These are phyloP conservation scores for Amphimallon solstitiale DNA, from an alignment of 2,888 invertebrate species.

Conservation along the genomic window DNA sequence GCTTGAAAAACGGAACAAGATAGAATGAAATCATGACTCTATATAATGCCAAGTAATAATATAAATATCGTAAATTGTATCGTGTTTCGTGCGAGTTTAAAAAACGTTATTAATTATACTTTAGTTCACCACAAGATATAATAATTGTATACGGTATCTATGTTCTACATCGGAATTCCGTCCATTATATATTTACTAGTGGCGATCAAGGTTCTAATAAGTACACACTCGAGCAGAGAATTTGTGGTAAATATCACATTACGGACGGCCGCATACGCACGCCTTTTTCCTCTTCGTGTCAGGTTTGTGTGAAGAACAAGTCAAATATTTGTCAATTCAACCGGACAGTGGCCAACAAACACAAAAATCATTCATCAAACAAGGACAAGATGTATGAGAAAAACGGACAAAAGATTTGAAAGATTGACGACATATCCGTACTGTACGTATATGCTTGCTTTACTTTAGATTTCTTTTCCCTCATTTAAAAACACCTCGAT, in stretches of 20 bases:
- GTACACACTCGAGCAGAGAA: slow-evolving; percentile 23
- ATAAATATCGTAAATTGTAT: background rate
- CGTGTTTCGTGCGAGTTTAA: background rate
- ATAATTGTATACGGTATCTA: slow-evolving; percentile 11
- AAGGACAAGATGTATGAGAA: slow-evolving; percentile 16
- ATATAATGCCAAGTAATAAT: background rate
- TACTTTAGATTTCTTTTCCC: background rate
- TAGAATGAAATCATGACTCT: too few relatives aligned
- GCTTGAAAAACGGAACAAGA: too few relatives aligned
- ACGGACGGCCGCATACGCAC: slow-evolving; percentile 27
- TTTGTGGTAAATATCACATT: slow-evolving; percentile 36
- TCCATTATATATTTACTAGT: slow-evolving; percentile 19
- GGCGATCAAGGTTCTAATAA: slow-evolving; percentile 37
- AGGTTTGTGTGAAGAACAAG: slow-evolving; percentile 43
- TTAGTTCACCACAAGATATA: slow-evolving; percentile 14
- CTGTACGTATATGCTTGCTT: slow-evolving; percentile 7
- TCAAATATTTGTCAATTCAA: slow-evolving; percentile 47
- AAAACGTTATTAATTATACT: slow-evolving; percentile 16
- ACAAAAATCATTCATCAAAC: slow-evolving; percentile 36
- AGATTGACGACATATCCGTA: background rate
- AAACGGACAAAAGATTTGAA: slow-evolving; percentile 24
- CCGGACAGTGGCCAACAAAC: slow-evolving; percentile 46
- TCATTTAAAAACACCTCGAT: background rate
- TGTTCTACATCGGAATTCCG: slow-evolving; percentile 22
- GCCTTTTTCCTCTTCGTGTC: slow-evolving; percentile 30